These are phyloP conservation scores for Xylota sylvarum DNA, from an alignment of 2,888 invertebrate genomes.

Conservation along the genomic window DNA sequence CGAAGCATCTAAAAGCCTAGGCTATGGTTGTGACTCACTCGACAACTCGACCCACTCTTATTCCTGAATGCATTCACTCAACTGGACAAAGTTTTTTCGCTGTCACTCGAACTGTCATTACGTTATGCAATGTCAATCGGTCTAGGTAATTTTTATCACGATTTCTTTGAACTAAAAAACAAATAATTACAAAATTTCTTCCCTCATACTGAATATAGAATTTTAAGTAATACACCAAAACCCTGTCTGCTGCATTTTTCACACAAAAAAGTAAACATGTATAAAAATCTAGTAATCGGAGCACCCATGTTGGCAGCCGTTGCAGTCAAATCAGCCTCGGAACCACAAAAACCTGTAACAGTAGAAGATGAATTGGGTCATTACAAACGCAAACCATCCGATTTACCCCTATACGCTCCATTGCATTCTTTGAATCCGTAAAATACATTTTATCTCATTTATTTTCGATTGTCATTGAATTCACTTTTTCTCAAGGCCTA, in stretches of 20 bases:
- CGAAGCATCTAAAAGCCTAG: too few relatives aligned
- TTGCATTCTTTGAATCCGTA: conserved; percentile 80
- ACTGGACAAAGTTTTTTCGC: not conserved
- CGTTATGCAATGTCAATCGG: conserved; percentile 78
- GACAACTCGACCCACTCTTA: not conserved
- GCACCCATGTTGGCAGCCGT: conserved; percentile 80
- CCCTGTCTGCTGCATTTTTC: conserved; percentile 9
- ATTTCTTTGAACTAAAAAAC: conserved; percentile 39
- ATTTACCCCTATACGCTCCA: conserved; percentile 83
- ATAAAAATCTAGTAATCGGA: conserved; percentile 74
- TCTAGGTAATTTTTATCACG: conserved; percentile 51
- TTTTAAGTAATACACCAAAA: conserved; percentile 11
- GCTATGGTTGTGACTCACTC: too few relatives aligned
- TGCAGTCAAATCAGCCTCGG: conserved; percentile 77
- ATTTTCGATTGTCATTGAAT: not conserved
- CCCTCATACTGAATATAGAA: conserved; percentile 8
- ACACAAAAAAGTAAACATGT: conserved; percentile 76
- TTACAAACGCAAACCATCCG: conserved; percentile 82
- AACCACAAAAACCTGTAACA: conserved; percentile 40
- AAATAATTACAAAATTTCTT: conserved; percentile 16
- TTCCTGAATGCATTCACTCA: not conserved
- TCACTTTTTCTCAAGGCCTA: conserved; percentile 70
- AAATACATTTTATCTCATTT: not conserved
- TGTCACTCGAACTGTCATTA: conserved; percentile 46
- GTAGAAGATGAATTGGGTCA: conserved; percentile 70